Evolutionary conservation across 2,888 invertebrate genomes (phyloP).

Genomic region (Hypolimnas misippus): DNA sequence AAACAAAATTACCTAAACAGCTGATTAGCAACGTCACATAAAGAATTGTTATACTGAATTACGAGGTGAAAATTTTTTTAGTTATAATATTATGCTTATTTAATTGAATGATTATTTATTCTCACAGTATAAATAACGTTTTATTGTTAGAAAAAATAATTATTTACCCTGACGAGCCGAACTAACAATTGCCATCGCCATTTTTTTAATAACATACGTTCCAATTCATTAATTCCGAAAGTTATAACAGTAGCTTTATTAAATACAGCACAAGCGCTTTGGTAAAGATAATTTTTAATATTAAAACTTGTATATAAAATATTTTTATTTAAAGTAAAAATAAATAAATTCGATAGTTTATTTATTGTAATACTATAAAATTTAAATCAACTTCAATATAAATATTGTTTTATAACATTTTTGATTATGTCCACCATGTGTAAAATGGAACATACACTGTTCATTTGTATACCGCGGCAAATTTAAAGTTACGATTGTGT

Average conservation of each 20-base stretch:
- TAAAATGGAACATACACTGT: too few relatives aligned
- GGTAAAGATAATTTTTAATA: background rate
- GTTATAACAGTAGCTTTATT: background rate
- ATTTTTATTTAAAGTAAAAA: too few relatives aligned
- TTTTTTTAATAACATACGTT: conserved; percentile 62
- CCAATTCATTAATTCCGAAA: conserved; percentile 29
- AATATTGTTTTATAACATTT: too few relatives aligned
- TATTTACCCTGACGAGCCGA: conserved; percentile 83
- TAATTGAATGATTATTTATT: background rate
- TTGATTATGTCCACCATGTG: too few relatives aligned
- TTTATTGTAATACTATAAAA: too few relatives aligned
- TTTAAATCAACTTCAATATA: too few relatives aligned
- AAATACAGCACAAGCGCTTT: too few relatives aligned
- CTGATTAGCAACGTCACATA: conserved; percentile 32
- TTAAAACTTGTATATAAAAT: too few relatives aligned
- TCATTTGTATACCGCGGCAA: too few relatives aligned
- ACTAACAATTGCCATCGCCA: conserved; percentile 81
- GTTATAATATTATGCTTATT: background rate
- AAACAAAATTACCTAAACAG: conserved; percentile 27
- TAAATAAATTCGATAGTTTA: too few relatives aligned
- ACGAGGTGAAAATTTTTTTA: background rate
- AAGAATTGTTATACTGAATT: conserved; percentile 11
- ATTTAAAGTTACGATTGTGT: too few relatives aligned
- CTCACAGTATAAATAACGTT: background rate
- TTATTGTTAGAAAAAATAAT: conserved; percentile 48